Base-by-base conservation (phyloP, 2,113 vertebrate genomes). In the Tympanuchus pallidicinctus region DNA sequence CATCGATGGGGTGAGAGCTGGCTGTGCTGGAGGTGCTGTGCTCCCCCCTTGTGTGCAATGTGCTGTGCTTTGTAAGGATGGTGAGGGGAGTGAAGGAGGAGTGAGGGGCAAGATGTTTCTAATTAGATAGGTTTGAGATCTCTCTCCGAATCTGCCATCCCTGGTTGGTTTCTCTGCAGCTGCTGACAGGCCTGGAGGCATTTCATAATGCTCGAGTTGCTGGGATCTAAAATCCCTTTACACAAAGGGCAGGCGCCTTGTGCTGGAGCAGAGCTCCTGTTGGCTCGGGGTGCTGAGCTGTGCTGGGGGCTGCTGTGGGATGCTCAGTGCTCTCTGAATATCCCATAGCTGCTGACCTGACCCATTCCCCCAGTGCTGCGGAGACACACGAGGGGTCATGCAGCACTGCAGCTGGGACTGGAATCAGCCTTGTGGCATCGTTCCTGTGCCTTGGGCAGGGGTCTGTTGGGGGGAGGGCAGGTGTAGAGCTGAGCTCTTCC, bases 51-150 rank as follows among this genome's bases (percentile, higher is more conserved):
- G 27, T 16, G 27, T 27, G 25, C 25, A 27, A 14, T 52, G 47
- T 6, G 11, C 47, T 48, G 47, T 50, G 52, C 52, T 54, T 17
- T 30, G 27, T 54, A 27, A 30, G 27, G 14, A 15, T 30, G 15
- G 27, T 54, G 52, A 30, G 52, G 8, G 27, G 52, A 54, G 25
- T 16, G 27, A 27, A 54, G 25, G 6, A 25, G 25, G 43, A 19
- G 54, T n/a, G 50, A 42, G 72, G 67, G 48, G 56, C 11, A 76
- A 86, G 81, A 84, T 67, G 79, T 73, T 96, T 82, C 82, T 82
- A 72, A 92, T 94, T 84, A 92, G 72, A 77, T 54, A 76, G 90
- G 65, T 86, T 83, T 93, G 94, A 94, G 92, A 94, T 91, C 56
- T 86, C 78, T 80, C 82, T 92, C 95, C 79, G 83, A 86, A 93